Base-by-base conservation (phyloP, 2,113 vertebrate species). In the Psittacula cyanocephala region DNA sequence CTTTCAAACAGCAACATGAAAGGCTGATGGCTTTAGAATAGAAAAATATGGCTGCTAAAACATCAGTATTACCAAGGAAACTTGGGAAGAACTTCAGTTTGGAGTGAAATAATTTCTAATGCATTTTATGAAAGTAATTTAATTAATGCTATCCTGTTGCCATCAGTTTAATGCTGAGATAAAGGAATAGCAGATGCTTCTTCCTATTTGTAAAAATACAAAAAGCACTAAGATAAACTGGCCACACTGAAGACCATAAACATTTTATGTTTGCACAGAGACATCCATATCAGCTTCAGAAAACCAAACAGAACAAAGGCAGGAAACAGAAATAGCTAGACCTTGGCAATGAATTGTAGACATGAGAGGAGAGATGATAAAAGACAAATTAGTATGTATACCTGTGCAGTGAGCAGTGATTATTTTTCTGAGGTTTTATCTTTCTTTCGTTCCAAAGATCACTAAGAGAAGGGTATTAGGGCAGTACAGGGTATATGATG, bases 361-460 rank as follows among this genome's bases (percentile, higher is more conserved):
- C 41, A 64, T 55, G 50, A 90, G 27, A 63, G 25, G 57, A 84
- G 86, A 74, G 41, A 15, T 41, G 17, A 80, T 62, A 52, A 68
- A 75, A 78, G 43, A 59, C 46, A 90, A 86, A 92, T 63, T 20
- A 81, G 81, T 86, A 89, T 52, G 29, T 86, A 62, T 33, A 92
- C 9, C 44, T 96, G 57, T 92, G 91, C 83, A 79, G 68, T 22
- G 35, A 86, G 15, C 71, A 90, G 81, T 37, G 24, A 68, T 78
- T 75, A 62, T 52, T 93, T 89, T 91, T 75, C 65, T 88, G 82
- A 93, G 68, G 19, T 88, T 96, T 84, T 60, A 25, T 64, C 55
- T 72, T 76, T 64, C 68, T 83, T 81, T 57, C 57, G 85, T 83
- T 88, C 43, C 43, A 64, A 83, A 60, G 14, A 83, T 68, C 39